Evolutionary conservation across 2,888 invertebrate species (phyloP).

Genomic region (Eulithis testata): DNA sequence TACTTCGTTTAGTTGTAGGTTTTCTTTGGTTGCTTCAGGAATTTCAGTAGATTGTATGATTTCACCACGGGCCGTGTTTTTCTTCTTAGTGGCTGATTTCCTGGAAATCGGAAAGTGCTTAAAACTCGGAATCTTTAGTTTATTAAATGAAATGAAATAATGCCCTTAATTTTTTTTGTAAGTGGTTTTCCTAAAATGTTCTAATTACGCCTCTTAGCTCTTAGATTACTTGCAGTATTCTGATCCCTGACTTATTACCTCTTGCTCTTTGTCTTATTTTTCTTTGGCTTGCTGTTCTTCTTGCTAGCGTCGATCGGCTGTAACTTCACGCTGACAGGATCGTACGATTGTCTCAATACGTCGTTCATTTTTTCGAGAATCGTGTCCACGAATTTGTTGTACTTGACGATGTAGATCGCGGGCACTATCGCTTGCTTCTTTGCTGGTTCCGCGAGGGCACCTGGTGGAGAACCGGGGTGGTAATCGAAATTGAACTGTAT

Average conservation of each 20-base stretch:
- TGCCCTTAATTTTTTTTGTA: no score
- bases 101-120: slow-evolving; percentile 48
- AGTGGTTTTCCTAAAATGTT: no score
- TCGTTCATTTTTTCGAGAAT: slow-evolving; percentile 92
- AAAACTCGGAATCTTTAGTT: neutral
- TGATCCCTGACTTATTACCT: slow-evolving; percentile 54
- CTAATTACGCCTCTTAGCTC: no score
- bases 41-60: slow-evolving; percentile 57
- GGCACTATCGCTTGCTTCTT: slow-evolving; percentile 81
- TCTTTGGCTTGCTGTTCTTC: slow-evolving; percentile 79
- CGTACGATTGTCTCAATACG: slow-evolving; percentile 91
- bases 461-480: slow-evolving; percentile 59
- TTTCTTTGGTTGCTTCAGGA: slow-evolving; percentile 55
- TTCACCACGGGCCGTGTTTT: slow-evolving; percentile 68
- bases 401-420: slow-evolving; percentile 90
- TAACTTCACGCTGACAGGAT: slow-evolving; percentile 92
- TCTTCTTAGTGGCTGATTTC: slow-evolving; percentile 71
- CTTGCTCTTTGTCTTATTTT: slow-evolving; percentile 65
- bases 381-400: slow-evolving; percentile 94
- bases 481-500: slow-evolving; percentile 20
- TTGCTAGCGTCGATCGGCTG: slow-evolving; percentile 84
- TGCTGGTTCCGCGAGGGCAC: slow-evolving; percentile 72
- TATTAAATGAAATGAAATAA: neutral
- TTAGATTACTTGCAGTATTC: no score
- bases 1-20: slow-evolving; percentile 49